Conservation (phyloP, 2,888 invertebrate genomes). For the Desoria tigrina region DNA sequence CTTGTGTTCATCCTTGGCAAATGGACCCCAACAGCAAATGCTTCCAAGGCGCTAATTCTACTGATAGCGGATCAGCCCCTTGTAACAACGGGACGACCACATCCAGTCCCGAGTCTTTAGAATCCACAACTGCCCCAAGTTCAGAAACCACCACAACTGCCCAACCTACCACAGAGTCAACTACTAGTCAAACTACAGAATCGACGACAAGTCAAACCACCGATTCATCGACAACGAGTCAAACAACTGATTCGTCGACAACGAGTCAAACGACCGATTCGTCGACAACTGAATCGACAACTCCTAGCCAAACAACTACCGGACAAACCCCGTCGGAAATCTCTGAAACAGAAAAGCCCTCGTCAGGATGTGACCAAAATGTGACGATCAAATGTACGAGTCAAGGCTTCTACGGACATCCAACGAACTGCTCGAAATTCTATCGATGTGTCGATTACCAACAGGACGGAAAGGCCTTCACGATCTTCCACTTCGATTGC, state of each 20-base stretch:
- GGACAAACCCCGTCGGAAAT: neutral
- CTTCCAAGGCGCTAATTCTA: constrained; percentile 23
- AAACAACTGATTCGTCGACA: constrained; percentile 15
- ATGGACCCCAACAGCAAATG: constrained; percentile 43
- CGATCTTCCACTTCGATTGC: constrained; percentile 49
- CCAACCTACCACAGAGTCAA: neutral
- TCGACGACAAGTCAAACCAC: constrained; percentile 13
- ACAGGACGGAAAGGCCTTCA: constrained; percentile 34
- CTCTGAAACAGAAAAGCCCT: neutral
- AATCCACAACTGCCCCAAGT: neutral
- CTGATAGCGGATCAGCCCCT: constrained; percentile 4
- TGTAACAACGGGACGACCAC: constrained; percentile 18
- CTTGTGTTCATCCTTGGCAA: constrained; percentile 50
- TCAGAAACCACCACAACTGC: constrained; percentile 16
- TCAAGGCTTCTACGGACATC: constrained; percentile 46
- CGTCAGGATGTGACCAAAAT: constrained; percentile 19
- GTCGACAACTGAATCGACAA: constrained; percentile 11
- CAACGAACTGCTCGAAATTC: constrained; percentile 46
- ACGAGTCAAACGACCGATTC: constrained; percentile 4
- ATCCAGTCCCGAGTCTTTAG: neutral
- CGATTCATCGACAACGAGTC: constrained; percentile 3
- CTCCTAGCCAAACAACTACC: constrained; percentile 14
- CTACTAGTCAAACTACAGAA: constrained; percentile 1
- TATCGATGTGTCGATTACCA: constrained; percentile 49
- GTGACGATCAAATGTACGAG: constrained; percentile 31